Conservation (phyloP, 2,888 invertebrate species). For the Dryobotodes eremita region DNA sequence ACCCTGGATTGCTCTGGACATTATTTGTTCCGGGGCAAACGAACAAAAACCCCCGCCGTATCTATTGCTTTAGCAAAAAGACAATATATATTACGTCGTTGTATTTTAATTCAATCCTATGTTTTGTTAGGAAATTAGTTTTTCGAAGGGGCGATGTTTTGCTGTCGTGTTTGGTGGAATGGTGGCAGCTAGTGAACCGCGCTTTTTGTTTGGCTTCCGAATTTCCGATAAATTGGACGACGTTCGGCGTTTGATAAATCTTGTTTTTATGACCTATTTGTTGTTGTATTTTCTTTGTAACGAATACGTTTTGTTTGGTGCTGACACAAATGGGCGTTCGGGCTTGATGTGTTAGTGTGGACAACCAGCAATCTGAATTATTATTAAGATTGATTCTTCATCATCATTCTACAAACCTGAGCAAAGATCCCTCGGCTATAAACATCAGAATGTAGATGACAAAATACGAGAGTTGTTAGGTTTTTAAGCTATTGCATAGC, state of each 20-base stretch:
- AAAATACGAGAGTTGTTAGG: no score
- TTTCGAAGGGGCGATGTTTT: constrained; percentile 55
- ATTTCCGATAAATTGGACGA: constrained; percentile 57
- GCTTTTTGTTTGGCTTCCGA: constrained; percentile 54
- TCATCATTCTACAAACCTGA: not conserved
- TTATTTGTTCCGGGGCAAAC: constrained; percentile 60
- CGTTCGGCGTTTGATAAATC: constrained; percentile 53
- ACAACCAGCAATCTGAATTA: not conserved
- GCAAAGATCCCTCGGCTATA: no score
- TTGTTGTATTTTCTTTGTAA: constrained; percentile 51
- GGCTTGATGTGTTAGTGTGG: not conserved
- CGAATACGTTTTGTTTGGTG: constrained; percentile 40
- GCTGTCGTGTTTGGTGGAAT: constrained; percentile 36
- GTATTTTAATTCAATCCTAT: constrained; percentile 67
- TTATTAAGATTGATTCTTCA: not conserved
- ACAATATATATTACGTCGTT: constrained; percentile 52
- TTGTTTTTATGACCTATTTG: constrained; percentile 59
- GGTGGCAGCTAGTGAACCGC: constrained; percentile 42
- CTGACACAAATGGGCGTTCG: not conserved
- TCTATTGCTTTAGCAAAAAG: constrained; percentile 61
- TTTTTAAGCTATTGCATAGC: no score
- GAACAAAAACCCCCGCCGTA: constrained; percentile 61
- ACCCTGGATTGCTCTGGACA: constrained; percentile 18
- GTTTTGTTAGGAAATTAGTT: constrained; percentile 66
- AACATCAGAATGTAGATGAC: no score